phyloP scores from a whole-genome alignment of 2,113 vertebrate genomes.

The Engraulis encrasicolus region DNA sequence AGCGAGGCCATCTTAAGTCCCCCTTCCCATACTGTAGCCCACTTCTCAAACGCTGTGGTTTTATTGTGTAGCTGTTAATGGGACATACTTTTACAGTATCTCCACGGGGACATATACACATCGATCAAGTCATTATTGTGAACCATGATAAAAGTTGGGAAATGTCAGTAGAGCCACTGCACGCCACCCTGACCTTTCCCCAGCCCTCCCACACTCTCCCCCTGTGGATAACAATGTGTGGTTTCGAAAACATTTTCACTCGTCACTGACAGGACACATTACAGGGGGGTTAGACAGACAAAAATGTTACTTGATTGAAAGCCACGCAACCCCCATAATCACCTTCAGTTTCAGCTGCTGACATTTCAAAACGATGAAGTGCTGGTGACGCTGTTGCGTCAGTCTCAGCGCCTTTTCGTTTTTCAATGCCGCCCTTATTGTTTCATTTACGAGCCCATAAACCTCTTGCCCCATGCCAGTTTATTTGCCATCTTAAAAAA shows the following conservation, averaged over 20 bases:
- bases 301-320: neutral
- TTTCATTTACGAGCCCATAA: conserved; percentile 28
- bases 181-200: neutral
- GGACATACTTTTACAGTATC: neutral
- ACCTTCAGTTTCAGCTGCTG: conserved; percentile 17
- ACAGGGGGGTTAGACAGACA: neutral
- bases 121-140: neutral
- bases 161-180: neutral
- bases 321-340: neutral
- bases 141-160: neutral
- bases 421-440: neutral
- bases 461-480: conserved; percentile 17
- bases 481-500: conserved; percentile 26
- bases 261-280: neutral
- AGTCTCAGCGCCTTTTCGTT: neutral
- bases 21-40: neutral
- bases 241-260: neutral
- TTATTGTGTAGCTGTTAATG: neutral
- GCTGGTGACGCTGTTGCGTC: neutral
- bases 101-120: neutral
- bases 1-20: neutral
- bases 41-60: neutral
- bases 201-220: neutral
- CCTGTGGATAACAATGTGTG: neutral
- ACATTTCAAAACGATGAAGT: neutral